Base-by-base conservation (phyloP, 2,113 vertebrate genomes). In the Sphyrna mokarran region DNA sequence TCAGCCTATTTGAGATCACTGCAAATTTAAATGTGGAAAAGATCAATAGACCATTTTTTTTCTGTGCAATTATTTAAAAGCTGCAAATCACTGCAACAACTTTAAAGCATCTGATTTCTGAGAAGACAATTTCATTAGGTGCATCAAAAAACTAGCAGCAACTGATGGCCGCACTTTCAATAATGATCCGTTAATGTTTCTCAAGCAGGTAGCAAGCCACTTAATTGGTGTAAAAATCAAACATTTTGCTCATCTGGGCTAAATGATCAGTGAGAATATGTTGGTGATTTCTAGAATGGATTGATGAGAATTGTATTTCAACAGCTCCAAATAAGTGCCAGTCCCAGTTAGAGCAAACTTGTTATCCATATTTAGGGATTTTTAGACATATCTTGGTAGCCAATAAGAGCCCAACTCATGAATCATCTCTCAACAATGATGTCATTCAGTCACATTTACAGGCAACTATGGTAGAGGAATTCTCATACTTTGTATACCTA, bases 201-300 rank as follows among this genome's bases (percentile, higher is more conserved):
- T 89, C 86, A 58, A 89, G 43, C 13, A 89, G 48, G 23, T 29
- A 54, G 43, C 86, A 58, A 80, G n/a, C 78, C 78, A 80, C 78
- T 80, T 80, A 80, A 80, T 80, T 80, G 78, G 78, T 80, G n/a
- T 80, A 80, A 37, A 37, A 37, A 80, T 80, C 78, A 80, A 80
- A 48, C 18, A 86, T 1, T 43, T 86, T 29, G 43, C 85, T 54
- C 20, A 87, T 87, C 37, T 18, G 40, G 18, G 85, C 43, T 87
- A 20, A 54, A 87, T 87, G 83, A 86, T 40, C 83, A 5, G 18
- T 86, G 85, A 54, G 85, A 26, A 87, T 48, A 87, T 87, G 85
- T 87, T 26, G 7, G 10, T 54, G 16, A 23, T 87, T 26, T 54
- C 43, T 54, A 10, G 23, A 9, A 22, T 87, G 7, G 43, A 54